phyloP scores from a whole-genome alignment of 1,140 invertebrate genomes.

The Cheumatopsyche charites region DNA sequence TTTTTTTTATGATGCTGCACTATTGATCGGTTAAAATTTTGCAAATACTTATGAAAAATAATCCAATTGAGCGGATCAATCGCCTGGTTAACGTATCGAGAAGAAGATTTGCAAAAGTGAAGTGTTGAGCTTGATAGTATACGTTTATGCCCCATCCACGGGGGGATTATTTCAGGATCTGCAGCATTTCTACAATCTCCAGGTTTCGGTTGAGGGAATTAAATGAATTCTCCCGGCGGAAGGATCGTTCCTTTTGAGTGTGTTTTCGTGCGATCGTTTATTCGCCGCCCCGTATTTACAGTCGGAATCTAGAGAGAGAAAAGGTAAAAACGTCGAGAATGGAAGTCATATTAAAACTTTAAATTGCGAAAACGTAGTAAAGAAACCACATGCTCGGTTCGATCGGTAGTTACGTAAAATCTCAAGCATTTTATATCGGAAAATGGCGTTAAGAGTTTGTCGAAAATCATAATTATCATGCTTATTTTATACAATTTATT shows the following conservation, averaged over 20 bases:
- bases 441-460: neutral
- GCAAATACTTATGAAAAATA: no score
- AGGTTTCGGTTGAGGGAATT: constrained; percentile 18
- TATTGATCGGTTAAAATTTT: neutral
- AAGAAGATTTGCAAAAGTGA: neutral
- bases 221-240: constrained; percentile 14
- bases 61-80: neutral
- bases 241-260: constrained; percentile 17
- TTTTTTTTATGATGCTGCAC: neutral
- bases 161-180: constrained; percentile 6
- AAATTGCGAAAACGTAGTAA: no score
- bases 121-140: neutral
- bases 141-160: neutral
- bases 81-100: no score
- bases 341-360: no score
- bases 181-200: neutral
- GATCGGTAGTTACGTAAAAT: no score
- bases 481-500: no score
- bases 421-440: no score
- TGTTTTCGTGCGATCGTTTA: constrained; percentile 1
- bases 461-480: no score
- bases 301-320: neutral
- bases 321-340: no score
- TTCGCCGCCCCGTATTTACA: constrained; percentile 13
- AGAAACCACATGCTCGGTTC: no score